phyloP scores from a whole-genome alignment of 2,113 vertebrate genomes.

The Nycticebus coucang region DNA sequence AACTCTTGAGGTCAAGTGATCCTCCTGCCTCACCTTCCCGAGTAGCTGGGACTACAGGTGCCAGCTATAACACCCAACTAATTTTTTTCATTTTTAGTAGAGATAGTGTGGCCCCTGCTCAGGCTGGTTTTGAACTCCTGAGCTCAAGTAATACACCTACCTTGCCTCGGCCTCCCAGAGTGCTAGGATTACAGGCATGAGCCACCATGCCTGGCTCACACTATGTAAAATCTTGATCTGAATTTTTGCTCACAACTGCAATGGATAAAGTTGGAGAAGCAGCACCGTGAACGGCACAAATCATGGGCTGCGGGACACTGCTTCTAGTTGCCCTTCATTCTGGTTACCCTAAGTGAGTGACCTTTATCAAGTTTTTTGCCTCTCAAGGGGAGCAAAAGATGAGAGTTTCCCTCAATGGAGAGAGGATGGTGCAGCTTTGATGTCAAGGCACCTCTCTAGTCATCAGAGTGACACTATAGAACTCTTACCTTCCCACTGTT shows the following conservation, averaged over 20 bases:
- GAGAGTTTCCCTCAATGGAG: neutral
- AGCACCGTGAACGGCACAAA: neutral
- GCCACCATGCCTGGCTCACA: no score
- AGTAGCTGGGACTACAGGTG: no score
- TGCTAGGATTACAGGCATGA: no score
- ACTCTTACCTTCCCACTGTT: neutral
- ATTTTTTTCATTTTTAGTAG: no score
- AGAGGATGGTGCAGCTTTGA: neutral
- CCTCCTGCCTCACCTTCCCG: no score
- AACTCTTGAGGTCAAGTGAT: no score
- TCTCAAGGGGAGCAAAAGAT: neutral
- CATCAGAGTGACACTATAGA: neutral
- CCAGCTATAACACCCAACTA: no score
- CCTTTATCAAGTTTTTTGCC: neutral
- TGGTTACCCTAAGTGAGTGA: neutral
- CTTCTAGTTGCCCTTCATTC: neutral
- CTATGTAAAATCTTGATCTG: neutral
- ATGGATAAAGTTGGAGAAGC: neutral
- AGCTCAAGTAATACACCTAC: no score
- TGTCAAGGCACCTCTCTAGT: neutral
- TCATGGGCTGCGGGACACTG: accelerated
- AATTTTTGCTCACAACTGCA: neutral
- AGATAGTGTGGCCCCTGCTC: no score
- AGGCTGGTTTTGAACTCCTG: no score
- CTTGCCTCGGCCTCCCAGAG: no score